Percentiles rank a stretch among this genome's conserved stretches.
phyloP scores from a whole-genome alignment of 2,113 vertebrate species.

The Pedetes capensis region DNA sequence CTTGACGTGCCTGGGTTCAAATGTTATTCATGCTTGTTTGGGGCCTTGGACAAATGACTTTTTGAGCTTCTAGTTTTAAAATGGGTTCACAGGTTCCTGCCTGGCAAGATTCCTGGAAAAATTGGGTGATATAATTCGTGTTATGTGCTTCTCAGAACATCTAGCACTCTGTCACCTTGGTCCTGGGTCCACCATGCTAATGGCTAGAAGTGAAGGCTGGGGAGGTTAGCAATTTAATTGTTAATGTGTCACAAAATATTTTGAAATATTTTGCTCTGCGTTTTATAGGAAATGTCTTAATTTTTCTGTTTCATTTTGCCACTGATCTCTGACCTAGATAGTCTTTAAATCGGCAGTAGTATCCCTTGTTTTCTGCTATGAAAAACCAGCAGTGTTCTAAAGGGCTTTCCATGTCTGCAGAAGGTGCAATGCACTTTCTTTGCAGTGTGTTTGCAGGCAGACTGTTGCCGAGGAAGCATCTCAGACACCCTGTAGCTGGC shows the following conservation, averaged over 20 bases:
- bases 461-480: not conserved
- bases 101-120: not conserved
- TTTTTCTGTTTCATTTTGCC: not conserved
- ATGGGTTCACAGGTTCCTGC: not conserved
- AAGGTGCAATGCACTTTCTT: not conserved
- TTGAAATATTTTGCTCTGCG: not conserved
- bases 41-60: not conserved
- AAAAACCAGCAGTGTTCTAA: not conserved
- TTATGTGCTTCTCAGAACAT: not conserved
- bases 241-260: not conserved
- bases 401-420: not conserved
- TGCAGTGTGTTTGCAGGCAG: not conserved
- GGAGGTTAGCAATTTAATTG: not conserved
- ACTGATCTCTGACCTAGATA: not conserved
- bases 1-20: not conserved
- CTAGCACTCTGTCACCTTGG: not conserved
- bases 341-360: not conserved
- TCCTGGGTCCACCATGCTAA: not conserved
- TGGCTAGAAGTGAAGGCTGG: not conserved
- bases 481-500: not conserved
- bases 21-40: not conserved
- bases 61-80: not conserved
- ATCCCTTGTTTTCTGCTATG: not conserved
- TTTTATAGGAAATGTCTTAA: not conserved
- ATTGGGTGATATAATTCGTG: not conserved